Evolutionary conservation across 2,113 vertebrate genomes (phyloP).

Genomic region (Megaceryle torquata): DNA sequence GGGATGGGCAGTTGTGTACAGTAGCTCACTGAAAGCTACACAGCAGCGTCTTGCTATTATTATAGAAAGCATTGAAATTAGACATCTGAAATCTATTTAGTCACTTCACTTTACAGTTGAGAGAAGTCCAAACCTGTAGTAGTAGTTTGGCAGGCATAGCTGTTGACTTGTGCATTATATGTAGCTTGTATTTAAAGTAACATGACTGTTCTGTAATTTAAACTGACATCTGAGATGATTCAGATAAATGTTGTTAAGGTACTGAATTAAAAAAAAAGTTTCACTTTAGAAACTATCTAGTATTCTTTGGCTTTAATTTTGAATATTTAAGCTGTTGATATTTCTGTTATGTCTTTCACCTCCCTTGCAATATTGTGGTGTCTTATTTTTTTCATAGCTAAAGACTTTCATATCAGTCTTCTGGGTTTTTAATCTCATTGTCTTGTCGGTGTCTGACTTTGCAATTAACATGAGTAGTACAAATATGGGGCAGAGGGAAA

Average conservation of each 20-base stretch:
- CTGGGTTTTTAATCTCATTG: background rate
- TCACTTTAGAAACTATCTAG: background rate
- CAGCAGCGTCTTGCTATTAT: slow-evolving; percentile 4
- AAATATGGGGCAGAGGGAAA: background rate
- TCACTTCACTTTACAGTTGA: slow-evolving; percentile 41
- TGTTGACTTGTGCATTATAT: slow-evolving; percentile 2
- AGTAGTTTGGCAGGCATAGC: slow-evolving; percentile 19
- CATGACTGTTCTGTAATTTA: background rate
- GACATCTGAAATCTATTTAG: slow-evolving; percentile 35
- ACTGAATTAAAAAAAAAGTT: background rate
- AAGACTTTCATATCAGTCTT: background rate
- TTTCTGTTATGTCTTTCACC: background rate
- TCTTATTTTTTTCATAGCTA: background rate
- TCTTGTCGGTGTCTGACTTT: background rate
- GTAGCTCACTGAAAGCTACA: background rate
- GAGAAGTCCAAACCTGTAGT: slow-evolving; percentile 18
- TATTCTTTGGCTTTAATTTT: background rate
- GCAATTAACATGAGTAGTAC: background rate
- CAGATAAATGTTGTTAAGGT: background rate
- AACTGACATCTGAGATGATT: background rate
- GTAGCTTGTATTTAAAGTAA: slow-evolving; percentile 6
- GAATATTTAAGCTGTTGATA: background rate
- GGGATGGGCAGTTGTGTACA: slow-evolving; percentile 41
- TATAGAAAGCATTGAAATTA: slow-evolving; percentile 33
- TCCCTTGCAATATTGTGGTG: background rate